Evolutionary conservation across 2,113 vertebrate species (phyloP).

Genomic region (Cyanoramphus novaezelandiae): DNA sequence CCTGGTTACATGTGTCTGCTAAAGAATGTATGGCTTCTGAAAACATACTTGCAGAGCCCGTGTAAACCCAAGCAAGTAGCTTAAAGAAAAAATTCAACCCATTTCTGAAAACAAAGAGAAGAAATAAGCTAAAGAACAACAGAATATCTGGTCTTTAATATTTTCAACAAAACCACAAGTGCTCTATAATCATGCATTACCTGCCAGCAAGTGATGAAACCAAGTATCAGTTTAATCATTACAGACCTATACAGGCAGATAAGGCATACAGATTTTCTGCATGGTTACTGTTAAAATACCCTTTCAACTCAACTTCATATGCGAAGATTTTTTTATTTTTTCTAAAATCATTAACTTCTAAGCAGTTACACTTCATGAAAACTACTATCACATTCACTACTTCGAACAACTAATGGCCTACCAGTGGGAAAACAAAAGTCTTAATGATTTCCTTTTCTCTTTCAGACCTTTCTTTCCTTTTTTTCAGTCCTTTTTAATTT

Average conservation of each 20-base stretch:
- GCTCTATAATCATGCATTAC: background rate
- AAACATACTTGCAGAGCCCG: constrained; percentile 98
- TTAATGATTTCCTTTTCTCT: background rate
- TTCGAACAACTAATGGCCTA: background rate
- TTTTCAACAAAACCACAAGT: background rate
- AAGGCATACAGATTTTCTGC: background rate
- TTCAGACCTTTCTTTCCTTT: background rate
- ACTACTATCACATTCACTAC: background rate
- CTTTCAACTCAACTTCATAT: background rate
- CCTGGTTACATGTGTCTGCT: constrained; percentile 97
- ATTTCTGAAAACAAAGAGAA: constrained; percentile 82
- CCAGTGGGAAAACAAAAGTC: background rate
- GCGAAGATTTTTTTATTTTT: background rate
- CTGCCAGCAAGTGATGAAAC: background rate
- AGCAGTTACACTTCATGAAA: background rate
- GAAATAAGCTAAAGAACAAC: background rate
- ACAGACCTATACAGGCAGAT: background rate
- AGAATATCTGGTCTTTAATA: background rate
- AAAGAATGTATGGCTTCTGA: constrained; percentile 98
- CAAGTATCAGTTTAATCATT: background rate
- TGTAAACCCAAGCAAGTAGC: constrained; percentile 97
- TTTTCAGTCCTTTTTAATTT: background rate
- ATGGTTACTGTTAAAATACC: background rate
- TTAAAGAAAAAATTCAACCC: constrained; percentile 98
- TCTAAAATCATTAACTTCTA: background rate